Percentiles rank a stretch among this genome's conserved stretches.
Evolutionary conservation across 2,888 invertebrate species (phyloP).

Genomic region (Malthinus seriepunctatus): DNA sequence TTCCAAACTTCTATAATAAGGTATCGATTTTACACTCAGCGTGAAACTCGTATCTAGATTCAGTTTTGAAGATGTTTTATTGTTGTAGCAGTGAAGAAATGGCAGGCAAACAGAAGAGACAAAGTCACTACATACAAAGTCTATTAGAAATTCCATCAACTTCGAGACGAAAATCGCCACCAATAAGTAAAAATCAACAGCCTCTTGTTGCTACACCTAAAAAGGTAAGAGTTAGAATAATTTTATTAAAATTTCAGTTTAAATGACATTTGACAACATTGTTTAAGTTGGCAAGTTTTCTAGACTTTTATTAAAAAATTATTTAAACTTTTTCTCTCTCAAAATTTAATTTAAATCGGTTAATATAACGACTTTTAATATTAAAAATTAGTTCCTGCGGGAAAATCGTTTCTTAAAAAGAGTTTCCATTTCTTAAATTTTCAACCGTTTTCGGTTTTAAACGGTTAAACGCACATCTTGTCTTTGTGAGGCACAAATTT

Average conservation of each 20-base stretch:
- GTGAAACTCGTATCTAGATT: slow-evolving; percentile 33
- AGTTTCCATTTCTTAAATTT: too few relatives aligned
- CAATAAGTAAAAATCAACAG: background rate
- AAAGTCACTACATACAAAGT: slow-evolving; percentile 60
- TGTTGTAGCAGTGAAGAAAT: slow-evolving; percentile 47
- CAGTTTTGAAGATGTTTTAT: slow-evolving; percentile 41
- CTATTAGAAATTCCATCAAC: slow-evolving; percentile 58
- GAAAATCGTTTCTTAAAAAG: too few relatives aligned
- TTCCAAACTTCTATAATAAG: slow-evolving; percentile 50
- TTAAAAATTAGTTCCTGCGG: too few relatives aligned
- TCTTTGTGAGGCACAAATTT: too few relatives aligned
- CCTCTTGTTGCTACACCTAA: slow-evolving; percentile 49
- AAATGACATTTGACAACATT: background rate
- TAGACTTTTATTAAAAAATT: too few relatives aligned
- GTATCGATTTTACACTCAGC: slow-evolving; percentile 48
- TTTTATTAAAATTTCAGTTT: background rate
- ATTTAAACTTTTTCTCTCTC: too few relatives aligned
- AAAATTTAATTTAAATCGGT: too few relatives aligned
- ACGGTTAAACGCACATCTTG: too few relatives aligned
- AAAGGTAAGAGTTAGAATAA: slow-evolving; percentile 51
- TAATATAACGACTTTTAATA: too few relatives aligned
- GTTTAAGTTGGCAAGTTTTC: too few relatives aligned
- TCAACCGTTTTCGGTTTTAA: too few relatives aligned
- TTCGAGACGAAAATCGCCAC: slow-evolving; percentile 39
- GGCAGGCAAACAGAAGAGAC: slow-evolving; percentile 56